Evolutionary conservation across 2,888 invertebrate genomes (phyloP), one percentile per base, ranked within the genome.

Genomic region (Agrilus cyanescens): DNA sequence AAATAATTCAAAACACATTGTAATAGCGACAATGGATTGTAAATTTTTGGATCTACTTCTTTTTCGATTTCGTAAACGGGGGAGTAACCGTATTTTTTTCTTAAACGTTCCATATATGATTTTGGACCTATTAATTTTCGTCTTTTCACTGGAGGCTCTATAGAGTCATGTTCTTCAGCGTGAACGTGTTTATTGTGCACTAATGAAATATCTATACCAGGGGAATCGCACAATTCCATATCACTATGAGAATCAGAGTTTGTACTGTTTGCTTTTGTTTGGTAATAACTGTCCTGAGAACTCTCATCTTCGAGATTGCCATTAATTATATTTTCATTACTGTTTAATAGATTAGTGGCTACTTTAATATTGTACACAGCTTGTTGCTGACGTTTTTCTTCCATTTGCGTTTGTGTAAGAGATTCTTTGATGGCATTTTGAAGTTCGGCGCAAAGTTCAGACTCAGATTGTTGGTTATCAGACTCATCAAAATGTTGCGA

Each of bases 1-100:
- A 66, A 57, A 4, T 50, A 44, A 41, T 63, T 61, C 18, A 67
- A 44, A 4, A 56, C 51, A 16, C 62, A 54, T 37, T 54, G 50
- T 25, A 63, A 42, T 29, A 67, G 52, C 10, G 55, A 54, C 16
- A 62, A 43, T 3, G 67, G 66, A 49, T 61, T 57, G 45, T 60
- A 59, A 13, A 40, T 39, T 4, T 38, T 44, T 25, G 25, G 25
- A 25, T 45, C 40, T 12, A 46, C 41, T 7, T 39, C 46, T 10
- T 43, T 43, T 13, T 32, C 15, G 15, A 29, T 31, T 32, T 45
- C 36, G n/a, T 43, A 32, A 18, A 43, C 20, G 2, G 38, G 43
- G 8, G 40, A 43, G 16, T 38, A 40, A 18, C 43, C 31, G 18
- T 43, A 47, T 4, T 32, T 34, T 12, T 43, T 42, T 36, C 41